Percentiles rank a stretch among this genome's conserved stretches.
phyloP scores from a whole-genome alignment of 1,140 invertebrate species.

The Drosophila repletoides region DNA sequence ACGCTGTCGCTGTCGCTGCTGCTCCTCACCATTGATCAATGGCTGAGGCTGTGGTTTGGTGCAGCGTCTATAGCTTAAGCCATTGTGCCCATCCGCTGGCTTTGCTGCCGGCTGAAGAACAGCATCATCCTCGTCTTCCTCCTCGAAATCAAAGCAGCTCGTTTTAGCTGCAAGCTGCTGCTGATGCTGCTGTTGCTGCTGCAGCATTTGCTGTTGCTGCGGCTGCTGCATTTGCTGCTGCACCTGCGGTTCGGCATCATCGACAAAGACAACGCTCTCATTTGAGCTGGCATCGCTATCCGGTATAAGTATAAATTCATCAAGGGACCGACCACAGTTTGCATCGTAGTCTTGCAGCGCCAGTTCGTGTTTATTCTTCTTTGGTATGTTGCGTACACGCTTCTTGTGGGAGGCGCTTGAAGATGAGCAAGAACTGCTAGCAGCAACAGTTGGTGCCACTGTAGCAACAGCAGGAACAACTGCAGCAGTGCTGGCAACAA shows the following conservation, averaged over 20 bases:
- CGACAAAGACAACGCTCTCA: slow-evolving; percentile 62
- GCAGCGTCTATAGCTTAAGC: slow-evolving; percentile 21
- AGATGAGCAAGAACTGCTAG: background rate
- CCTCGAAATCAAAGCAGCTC: slow-evolving; percentile 64
- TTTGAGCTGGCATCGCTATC: slow-evolving; percentile 67
- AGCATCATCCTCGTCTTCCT: slow-evolving; percentile 33
- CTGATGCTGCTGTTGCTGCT: background rate
- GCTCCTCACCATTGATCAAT: slow-evolving; percentile 13
- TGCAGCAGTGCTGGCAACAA: background rate
- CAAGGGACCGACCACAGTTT: background rate
- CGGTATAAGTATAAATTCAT: slow-evolving; percentile 57
- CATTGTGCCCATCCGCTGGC: slow-evolving; percentile 12
- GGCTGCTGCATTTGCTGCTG: background rate
- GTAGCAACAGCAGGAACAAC: background rate
- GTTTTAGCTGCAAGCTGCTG: background rate
- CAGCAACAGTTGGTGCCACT: background rate
- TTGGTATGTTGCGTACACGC: slow-evolving; percentile 78
- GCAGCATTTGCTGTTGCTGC: background rate
- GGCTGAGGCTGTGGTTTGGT: background rate
- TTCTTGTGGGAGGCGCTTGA: slow-evolving; percentile 21
- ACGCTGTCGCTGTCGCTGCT: background rate
- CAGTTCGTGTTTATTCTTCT: slow-evolving; percentile 74
- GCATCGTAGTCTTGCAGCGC: slow-evolving; percentile 56
- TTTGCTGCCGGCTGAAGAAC: background rate
- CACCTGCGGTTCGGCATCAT: slow-evolving; percentile 31